Evolutionary conservation across 1,140 invertebrate genomes (phyloP), one percentile per base, ranked within the genome.

Genomic region (Galleria mellonella): DNA sequence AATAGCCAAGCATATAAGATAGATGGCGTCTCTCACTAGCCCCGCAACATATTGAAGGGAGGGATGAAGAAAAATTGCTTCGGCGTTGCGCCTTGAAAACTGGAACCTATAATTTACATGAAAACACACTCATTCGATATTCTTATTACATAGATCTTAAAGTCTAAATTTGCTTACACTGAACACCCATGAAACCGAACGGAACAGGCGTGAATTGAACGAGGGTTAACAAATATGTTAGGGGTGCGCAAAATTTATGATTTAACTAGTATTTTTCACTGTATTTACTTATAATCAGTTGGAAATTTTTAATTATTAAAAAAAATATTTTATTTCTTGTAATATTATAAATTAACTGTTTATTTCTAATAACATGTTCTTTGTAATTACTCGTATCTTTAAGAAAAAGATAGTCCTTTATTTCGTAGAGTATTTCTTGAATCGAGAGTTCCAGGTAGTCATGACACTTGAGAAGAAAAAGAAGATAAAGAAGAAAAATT

Each of bases 61-160:
- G 51, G 57, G 68, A 60, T 76, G 51, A 55, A 68, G 71, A 79
- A 68, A 79, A 79, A 79, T 75, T 63, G 62, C 61, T 61, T 56
- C 42, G 48, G 55, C 62, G 56, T 62, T 55, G 56, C 54, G 51
- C 46, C 53, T 51, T 64, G 59, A 65, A 75, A 62, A 72, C 48
- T 59, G 55, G 53, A 47, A 47, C 57, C 55, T 58, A 57, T 65
- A 67, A 72, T 72, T 69, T 74, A 56, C 65, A 67, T 67, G 11
- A 12, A 37, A 40, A 45, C 35, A 31, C 15, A 28, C 11, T n/a
- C n/a, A n/a, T n/a, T 53, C 48, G 39, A 50, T 39, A 33, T 42
- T 47, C 42, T 45, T 72, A 53, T 58, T 13, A 0, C 37, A 12
- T 43, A 10, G 17, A 29, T 0, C 2, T 4, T 53, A 65, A 57